phyloP scores from a whole-genome alignment of 2,797 vertebrate species.

The Tachyglossus aculeatus region DNA sequence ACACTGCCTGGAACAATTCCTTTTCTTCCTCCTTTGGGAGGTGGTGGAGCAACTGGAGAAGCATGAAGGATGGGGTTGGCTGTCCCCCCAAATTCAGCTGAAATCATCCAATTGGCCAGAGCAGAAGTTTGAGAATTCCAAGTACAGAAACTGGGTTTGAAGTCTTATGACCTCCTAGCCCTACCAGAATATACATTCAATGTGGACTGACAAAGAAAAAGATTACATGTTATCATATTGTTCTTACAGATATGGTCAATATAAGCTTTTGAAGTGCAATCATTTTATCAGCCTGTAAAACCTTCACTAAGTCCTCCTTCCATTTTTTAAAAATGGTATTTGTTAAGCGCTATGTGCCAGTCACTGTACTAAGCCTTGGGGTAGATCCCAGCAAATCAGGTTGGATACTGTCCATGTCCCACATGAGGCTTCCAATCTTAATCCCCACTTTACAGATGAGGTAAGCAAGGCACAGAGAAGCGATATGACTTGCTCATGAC shows the following conservation, averaged over 20 bases:
- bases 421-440: too few relatives aligned
- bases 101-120: not conserved
- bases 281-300: not conserved
- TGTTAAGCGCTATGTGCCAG: too few relatives aligned
- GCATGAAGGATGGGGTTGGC: not conserved
- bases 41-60: accelerated
- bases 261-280: not conserved
- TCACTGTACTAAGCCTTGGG: too few relatives aligned
- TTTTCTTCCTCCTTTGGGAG: not conserved
- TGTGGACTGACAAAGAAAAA: not conserved
- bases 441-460: not conserved
- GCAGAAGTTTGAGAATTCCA: not conserved
- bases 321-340: too few relatives aligned
- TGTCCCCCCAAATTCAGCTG: not conserved
- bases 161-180: not conserved
- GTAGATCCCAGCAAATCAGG: too few relatives aligned
- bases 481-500: not conserved
- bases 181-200: not conserved
- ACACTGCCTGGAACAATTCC: not conserved
- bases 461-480: not conserved
- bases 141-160: not conserved
- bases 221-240: not conserved
- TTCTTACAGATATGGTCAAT: not conserved
- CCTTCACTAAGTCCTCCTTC: too few relatives aligned
- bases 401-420: too few relatives aligned